phyloP scores from a whole-genome alignment of 2,888 invertebrate species.

The Anticlea derivata region DNA sequence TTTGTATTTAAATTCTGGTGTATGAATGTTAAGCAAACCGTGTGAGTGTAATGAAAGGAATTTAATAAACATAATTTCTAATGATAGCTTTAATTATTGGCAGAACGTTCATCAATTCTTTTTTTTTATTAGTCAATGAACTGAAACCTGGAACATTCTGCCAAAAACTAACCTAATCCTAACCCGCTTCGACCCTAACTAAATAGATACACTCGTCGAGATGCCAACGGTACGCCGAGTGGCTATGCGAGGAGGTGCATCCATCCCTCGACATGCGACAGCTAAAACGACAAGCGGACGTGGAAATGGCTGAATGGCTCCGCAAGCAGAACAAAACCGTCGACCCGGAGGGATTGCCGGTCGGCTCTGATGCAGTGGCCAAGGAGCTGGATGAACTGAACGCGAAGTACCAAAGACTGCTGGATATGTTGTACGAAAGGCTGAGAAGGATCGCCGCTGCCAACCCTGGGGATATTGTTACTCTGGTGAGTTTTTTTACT shows the following conservation, averaged over 20 bases:
- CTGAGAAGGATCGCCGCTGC: conserved; percentile 87
- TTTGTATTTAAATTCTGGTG: too few species aligned
- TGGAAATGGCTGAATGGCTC: conserved; percentile 65
- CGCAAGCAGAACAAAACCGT: conserved; percentile 56
- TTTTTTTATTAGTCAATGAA: not conserved
- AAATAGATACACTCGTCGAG: conserved; percentile 93
- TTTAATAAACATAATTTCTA: conserved; percentile 30
- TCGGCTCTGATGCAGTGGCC: conserved; percentile 90
- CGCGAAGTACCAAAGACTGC: conserved; percentile 88
- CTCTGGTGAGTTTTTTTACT: conserved; percentile 87
- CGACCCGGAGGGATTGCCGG: conserved; percentile 56
- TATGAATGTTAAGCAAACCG: conserved; percentile 7
- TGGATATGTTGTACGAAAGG: conserved; percentile 88
- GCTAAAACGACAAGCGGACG: conserved; percentile 68
- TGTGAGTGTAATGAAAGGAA: conserved; percentile 27
- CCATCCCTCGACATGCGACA: conserved; percentile 88
- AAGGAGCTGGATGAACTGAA: conserved; percentile 92
- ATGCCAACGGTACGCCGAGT: conserved; percentile 92
- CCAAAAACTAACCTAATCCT: conserved; percentile 75
- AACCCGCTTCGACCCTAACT: conserved; percentile 79
- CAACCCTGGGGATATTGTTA: conserved; percentile 88
- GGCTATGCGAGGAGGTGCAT: conserved; percentile 91
- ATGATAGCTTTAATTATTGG: conserved; percentile 32
- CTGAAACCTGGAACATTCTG: conserved; percentile 47
- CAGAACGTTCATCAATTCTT: conserved; percentile 37